Conservation (phyloP, 2,113 vertebrate species). For the Oncorhynchus mykiss region DNA sequence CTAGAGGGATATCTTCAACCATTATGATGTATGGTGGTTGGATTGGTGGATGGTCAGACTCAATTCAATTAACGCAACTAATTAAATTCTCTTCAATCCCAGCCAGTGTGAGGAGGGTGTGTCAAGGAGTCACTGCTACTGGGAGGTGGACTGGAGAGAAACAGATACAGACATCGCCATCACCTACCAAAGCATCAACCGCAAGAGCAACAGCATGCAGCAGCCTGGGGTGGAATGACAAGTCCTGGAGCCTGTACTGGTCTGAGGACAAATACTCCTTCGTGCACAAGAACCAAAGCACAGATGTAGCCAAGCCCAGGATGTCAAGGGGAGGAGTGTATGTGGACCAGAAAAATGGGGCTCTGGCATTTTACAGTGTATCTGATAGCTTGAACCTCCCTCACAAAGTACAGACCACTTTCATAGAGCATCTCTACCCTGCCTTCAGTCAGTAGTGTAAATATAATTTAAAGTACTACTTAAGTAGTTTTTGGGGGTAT, state of each 20-base stretch:
- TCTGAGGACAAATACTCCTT: constrained; percentile 77
- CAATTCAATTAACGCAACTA: not conserved
- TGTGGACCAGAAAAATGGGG: constrained; percentile 68
- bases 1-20: too few relatives aligned
- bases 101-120: constrained; percentile 77
- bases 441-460: constrained; percentile 79
- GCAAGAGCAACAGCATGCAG: constrained; percentile 74
- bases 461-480: too few relatives aligned
- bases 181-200: constrained; percentile 71
- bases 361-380: constrained; percentile 77
- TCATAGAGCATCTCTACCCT: constrained; percentile 75
- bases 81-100: not conserved
- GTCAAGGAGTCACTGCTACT: constrained; percentile 73
- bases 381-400: constrained; percentile 72
- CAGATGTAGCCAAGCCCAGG: constrained; percentile 47
- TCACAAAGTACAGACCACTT: constrained; percentile 72
- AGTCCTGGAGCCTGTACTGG: constrained; percentile 82
- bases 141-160: constrained; percentile 77
- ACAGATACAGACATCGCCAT: constrained; percentile 76
- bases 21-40: too few relatives aligned
- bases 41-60: too few relatives aligned
- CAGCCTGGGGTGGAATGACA: constrained; percentile 79
- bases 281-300: constrained; percentile 78
- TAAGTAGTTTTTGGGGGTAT: too few relatives aligned
- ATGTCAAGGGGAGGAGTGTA: constrained; percentile 76